Base-by-base conservation (phyloP, 2,113 vertebrate species). In the Pithys albifrons region DNA sequence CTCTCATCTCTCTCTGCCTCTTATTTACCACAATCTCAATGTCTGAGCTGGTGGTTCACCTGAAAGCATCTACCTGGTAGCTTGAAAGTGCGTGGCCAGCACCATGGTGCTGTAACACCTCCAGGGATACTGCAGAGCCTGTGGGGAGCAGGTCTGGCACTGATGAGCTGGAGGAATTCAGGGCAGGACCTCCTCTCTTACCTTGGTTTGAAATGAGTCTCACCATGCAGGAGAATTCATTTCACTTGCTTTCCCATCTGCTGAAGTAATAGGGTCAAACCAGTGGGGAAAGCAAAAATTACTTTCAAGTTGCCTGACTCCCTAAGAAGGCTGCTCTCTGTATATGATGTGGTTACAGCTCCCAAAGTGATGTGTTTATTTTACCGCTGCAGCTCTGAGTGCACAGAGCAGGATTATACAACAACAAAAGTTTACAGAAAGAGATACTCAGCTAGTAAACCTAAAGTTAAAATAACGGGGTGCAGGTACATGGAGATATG, bases 221-320 rank as follows among this genome's bases (percentile, higher is more conserved):
- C 39, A 16, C 23, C 4, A 8, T 94, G 92, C 65, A 14, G n/a
- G 57, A 73, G 83, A 92, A 96, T 96, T 93, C 24, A 78, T 89
- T 94, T 72, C 8, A 7, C 69, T 84, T 55, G 25, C 61, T 87
- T 85, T 93, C 88, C 84, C 76, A 64, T 94, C 79, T 92, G 39
- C 83, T 91, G 92, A 91, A 90, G 49, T 95, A 94, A 94, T 69
- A 91, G 85, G 91, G 91, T 94, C 93, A 89, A 85, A 86, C 55
- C 96, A 89, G 85, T 45, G 62, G 76, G 93, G 86, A 94, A 61
- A 87, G 65, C 61, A 58, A 58, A 91, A 95, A 93, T 88, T 59
- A 19, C 90, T 96, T 95, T 71, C 59, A 84, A 80, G 79, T 86
- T 91, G 88, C 76, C 69, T 9, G 18, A 7, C 85, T 95, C 83